Evolutionary conservation across 2,113 vertebrate genomes (phyloP).

Genomic region (Tragelaphus buxtoni): DNA sequence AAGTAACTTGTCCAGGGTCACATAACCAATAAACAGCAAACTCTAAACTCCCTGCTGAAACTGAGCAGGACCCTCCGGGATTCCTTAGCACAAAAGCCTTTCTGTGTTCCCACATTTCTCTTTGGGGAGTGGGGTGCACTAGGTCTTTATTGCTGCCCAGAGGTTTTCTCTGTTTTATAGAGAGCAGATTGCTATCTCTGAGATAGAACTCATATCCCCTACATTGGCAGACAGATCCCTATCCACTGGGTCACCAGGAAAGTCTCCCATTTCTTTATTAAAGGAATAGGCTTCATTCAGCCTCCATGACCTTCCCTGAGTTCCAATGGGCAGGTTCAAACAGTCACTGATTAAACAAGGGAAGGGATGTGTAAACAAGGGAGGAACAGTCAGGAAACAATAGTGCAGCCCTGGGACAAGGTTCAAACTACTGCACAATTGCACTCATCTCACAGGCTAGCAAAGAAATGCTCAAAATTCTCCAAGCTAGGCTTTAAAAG

Average conservation of each 20-base stretch:
- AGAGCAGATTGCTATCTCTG: neutral
- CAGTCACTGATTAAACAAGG: neutral
- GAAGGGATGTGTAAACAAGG: neutral
- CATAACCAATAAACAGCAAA: neutral
- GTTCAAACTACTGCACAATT: neutral
- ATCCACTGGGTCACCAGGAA: neutral
- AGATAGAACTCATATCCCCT: neutral
- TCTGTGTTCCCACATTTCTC: neutral
- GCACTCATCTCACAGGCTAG: neutral
- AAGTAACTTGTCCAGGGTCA: neutral
- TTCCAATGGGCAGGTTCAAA: neutral
- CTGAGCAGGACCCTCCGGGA: neutral
- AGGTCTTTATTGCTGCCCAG: neutral
- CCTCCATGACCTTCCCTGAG: neutral
- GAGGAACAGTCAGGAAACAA: neutral
- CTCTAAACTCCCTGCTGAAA: neutral
- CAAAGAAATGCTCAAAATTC: neutral
- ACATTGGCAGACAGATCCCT: neutral
- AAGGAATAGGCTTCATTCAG: neutral
- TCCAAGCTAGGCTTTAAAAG: neutral
- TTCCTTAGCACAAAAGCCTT: neutral
- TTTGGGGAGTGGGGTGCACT: neutral
- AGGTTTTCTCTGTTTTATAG: neutral
- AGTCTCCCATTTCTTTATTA: neutral
- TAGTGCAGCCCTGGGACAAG: neutral